Evolutionary conservation across 2,888 invertebrate species (phyloP).

Genomic region (Plemyria rubiginata): DNA sequence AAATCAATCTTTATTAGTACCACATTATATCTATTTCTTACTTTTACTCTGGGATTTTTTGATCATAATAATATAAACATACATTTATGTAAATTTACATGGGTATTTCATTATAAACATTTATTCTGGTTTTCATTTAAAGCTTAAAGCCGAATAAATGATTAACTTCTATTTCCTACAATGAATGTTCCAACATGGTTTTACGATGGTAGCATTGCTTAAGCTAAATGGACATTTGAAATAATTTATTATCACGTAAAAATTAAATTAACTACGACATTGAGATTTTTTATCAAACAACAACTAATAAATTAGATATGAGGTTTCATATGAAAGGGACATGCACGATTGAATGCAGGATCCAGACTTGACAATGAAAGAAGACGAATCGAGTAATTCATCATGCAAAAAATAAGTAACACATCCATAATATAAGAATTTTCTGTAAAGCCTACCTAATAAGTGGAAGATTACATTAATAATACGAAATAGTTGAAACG

Average conservation of each 20-base stretch:
- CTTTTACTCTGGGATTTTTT: not conserved
- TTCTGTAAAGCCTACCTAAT: conserved; percentile 46
- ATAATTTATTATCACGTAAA: conserved; percentile 23
- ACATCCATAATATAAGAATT: conserved; percentile 47
- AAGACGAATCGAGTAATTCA: conserved; percentile 56
- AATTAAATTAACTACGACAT: conserved; percentile 49
- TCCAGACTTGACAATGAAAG: conserved; percentile 60
- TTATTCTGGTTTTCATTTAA: conserved; percentile 31
- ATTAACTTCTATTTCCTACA: conserved; percentile 48
- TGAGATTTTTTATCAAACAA: conserved; percentile 48
- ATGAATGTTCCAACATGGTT: conserved; percentile 46
- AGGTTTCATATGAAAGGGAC: conserved; percentile 60
- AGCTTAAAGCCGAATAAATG: conserved; percentile 55
- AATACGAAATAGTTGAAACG: conserved; percentile 57
- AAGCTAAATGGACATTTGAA: conserved; percentile 45
- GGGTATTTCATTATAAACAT: not conserved
- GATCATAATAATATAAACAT: not conserved
- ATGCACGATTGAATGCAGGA: conserved; percentile 69
- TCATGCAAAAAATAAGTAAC: conserved; percentile 49
- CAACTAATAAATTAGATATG: conserved; percentile 59
- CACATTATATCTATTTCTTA: not conserved
- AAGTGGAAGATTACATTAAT: conserved; percentile 49
- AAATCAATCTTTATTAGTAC: conserved; percentile 8
- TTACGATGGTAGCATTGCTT: conserved; percentile 49
- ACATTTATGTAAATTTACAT: not conserved